Evolutionary conservation across 2,888 invertebrate species (phyloP), one percentile per base, ranked within the genome.

Genomic region (Agrilus biguttatus): DNA sequence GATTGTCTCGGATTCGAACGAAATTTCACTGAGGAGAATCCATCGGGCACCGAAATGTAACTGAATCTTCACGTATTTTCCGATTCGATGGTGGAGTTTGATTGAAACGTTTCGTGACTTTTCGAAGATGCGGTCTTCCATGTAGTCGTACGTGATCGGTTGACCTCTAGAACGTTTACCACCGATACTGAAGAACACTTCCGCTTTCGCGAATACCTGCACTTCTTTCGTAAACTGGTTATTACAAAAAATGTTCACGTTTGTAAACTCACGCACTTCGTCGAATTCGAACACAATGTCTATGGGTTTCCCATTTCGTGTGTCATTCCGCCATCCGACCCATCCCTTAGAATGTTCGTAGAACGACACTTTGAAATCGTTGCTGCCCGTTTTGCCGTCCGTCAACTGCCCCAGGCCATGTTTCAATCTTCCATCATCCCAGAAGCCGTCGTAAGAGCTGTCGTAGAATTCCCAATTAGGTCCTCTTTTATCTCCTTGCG

Each of bases 301-400:
- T 1, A 83, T 74, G 1, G 81, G 77, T 54, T 70, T 68, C 28
- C 70, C 68, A 36, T 70, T 68, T 4, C 78, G 69, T 2, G 81
- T 77, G 59, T 86, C 85, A 63, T 86, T 86, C 57, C 79, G 75
- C 92, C 92, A 92, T 1, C 91, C 92, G 28, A 92, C 81, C 92
- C 91, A 92, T 40, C 88, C 85, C 56, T 84, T 83, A 10, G 70
- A 70, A 48, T 57, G 55, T 28, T 58, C 54, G 63, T 75, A 77
- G 57, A 75, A 75, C 47, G 75, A 72, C 57, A 72, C 66, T 58
- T 79, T 77, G 63, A 80, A 81, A 62, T 82, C 78, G 51, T 84
- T 83, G 1, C 82, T 80, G 0, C 86, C 89, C 49, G 76, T 76
- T 55, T 77, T 75, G 12, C 89, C 89, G 61, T 90, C 89, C 10